Conservation (phyloP, 2,797 vertebrate species). For the Chiroxiphia lanceolata region DNA sequence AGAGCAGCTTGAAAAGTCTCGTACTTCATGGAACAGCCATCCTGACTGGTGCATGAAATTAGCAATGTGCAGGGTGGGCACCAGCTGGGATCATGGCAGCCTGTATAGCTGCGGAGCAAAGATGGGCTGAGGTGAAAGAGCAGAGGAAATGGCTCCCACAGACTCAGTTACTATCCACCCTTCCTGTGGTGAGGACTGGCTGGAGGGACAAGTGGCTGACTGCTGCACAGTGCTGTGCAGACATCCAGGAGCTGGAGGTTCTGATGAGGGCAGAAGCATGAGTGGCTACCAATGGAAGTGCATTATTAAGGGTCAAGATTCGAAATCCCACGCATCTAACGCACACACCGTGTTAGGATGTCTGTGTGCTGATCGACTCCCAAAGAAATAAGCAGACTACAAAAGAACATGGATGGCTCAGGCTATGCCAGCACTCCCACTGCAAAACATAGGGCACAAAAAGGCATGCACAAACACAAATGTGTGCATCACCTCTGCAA, state of each 20-base stretch:
- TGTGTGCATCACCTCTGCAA: background rate
- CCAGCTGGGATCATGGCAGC: background rate
- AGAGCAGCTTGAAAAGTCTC: background rate
- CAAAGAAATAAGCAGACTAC: background rate
- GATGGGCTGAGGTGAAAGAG: background rate
- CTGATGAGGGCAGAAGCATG: background rate
- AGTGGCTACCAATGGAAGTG: background rate
- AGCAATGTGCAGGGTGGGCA: background rate
- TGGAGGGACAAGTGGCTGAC: background rate
- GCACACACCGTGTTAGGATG: background rate
- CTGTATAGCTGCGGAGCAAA: background rate
- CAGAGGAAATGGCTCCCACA: background rate
- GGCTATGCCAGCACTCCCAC: background rate
- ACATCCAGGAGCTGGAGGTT: background rate
- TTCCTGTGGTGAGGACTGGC: background rate
- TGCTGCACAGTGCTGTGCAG: background rate
- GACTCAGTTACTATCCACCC: background rate
- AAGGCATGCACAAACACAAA: background rate
- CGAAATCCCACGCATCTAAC: background rate
- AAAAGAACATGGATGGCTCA: background rate
- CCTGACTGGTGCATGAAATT: background rate
- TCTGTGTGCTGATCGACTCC: background rate
- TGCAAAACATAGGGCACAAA: background rate
- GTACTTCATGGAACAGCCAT: background rate
- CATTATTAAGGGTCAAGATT: background rate